Percentiles rank a stretch among this genome's conserved stretches.
phyloP scores from a whole-genome alignment of 2,113 vertebrate species.

The Cinclus cinclus region DNA sequence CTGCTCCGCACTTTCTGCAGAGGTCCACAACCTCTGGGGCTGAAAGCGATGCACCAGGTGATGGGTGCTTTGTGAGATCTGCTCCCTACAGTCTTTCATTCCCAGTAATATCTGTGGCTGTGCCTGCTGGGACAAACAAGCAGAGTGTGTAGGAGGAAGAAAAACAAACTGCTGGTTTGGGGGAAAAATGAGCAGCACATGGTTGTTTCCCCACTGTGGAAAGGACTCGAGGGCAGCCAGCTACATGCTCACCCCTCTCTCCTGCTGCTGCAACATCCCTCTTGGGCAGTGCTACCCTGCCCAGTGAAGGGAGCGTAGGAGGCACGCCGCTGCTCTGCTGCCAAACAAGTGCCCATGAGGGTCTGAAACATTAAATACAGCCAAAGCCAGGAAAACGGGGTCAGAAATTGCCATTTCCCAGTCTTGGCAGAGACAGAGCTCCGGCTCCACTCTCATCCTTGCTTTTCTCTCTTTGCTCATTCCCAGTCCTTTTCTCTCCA shows the following conservation, averaged over 20 bases:
- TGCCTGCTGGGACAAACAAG: background rate
- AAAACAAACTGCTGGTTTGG: background rate
- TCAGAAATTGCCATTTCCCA: background rate
- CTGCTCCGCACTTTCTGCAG: background rate
- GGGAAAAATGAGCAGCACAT: background rate
- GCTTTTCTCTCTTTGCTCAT: constrained; percentile 18
- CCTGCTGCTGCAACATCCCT: background rate
- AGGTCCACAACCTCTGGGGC: accelerated
- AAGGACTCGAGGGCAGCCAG: background rate
- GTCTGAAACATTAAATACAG: background rate
- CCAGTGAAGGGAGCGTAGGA: background rate
- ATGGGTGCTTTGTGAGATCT: background rate
- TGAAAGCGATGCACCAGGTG: no score
- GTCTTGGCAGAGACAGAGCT: background rate
- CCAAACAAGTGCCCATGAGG: background rate
- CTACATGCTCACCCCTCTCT: background rate
- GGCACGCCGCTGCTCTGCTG: background rate
- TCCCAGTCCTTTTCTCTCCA: constrained; percentile 18
- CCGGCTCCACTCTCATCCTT: background rate
- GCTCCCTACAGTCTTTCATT: background rate
- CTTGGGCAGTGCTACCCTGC: background rate
- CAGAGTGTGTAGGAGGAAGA: background rate
- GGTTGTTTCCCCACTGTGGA: background rate
- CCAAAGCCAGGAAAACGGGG: background rate
- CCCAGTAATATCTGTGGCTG: background rate